These are phyloP conservation scores for Cosmia trapezina DNA, from an alignment of 2,888 invertebrate species.

Conservation along the genomic window DNA sequence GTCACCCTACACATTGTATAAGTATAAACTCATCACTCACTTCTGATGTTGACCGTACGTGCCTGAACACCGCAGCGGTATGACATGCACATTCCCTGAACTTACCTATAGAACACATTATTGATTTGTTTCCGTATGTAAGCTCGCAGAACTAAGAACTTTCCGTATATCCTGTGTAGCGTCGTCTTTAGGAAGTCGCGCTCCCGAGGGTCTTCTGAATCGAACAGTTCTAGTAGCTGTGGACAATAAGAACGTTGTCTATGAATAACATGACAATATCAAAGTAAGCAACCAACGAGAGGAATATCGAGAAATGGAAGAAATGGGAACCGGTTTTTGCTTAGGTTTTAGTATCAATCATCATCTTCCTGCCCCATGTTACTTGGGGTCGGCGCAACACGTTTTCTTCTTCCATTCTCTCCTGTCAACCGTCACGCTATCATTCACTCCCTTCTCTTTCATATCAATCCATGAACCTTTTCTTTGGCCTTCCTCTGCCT, in stretches of 20 bases:
- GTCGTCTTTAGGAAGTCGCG: slow-evolving; percentile 99
- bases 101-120: slow-evolving; percentile 97
- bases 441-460: too few relatives aligned
- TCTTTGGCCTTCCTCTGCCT: too few relatives aligned
- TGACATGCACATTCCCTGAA: slow-evolving; percentile 13
- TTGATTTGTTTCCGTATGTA: slow-evolving; percentile 99
- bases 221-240: slow-evolving; percentile 97
- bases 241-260: slow-evolving; percentile 29
- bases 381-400: too few relatives aligned
- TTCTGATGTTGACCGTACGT: slow-evolving; percentile 6
- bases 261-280: slow-evolving; percentile 3
- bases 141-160: slow-evolving; percentile 98
- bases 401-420: too few relatives aligned
- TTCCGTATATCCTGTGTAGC: slow-evolving; percentile 99
- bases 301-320: neutral
- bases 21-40: neutral
- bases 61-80: neutral
- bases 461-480: too few relatives aligned
- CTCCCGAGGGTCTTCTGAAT: slow-evolving; percentile 99
- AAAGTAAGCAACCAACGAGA: neutral
- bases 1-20: too few relatives aligned
- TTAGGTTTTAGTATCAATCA: too few relatives aligned
- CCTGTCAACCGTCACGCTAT: too few relatives aligned
- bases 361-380: too few relatives aligned
- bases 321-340: neutral